Base-by-base conservation (phyloP, 2,797 vertebrate genomes). In the Lepus townsendii region DNA sequence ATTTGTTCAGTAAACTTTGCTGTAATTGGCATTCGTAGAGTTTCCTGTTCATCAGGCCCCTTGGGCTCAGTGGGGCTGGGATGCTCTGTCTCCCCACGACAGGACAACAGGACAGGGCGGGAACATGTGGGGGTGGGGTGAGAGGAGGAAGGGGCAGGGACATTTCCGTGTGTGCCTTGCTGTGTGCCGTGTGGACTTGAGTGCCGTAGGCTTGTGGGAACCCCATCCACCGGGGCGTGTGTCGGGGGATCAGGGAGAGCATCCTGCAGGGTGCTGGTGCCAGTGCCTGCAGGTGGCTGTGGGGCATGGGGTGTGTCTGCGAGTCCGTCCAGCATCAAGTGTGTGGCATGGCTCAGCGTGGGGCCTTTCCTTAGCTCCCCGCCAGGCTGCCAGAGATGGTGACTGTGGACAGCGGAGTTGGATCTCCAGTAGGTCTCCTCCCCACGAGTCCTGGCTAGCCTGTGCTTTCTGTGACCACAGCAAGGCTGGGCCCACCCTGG, bases 1-100 rank as follows among this genome's bases (percentile, higher is more conserved):
- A 98, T 98, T 98, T 98, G 98, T 98, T 98, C 98, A 62, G 98
- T 98, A 98, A 98, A 98, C 98, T 98, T 98, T 97, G 97, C 98
- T 98, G 97, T 98, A 98, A 98, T 98, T 98, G 98, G 97, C 98
- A 98, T 98, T 98, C 97, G 79, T 98, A 97, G 98, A 97, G 97
- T 98, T 98, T 98, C 98, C 98, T 98, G 98, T 98, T 98, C 98
- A 98, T 98, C 98, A 98, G 98, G 93, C 97, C 98, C 98, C 98
- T 96, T 98, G 98, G 98, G 98, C 97, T 98, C 73, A 0, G 78
- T 97, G 96, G 98, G 96, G 94, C 96, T 96, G 96, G 95, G 96
- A 97, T 98, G 97, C 32, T 98, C 93, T 96, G 94, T 97, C 96
- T 97, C 96, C 80, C 94, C 95, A 85, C n/a, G 97, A 93, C 93